Conservation (phyloP, 2,113 vertebrate genomes). For the Varanus salvator region DNA sequence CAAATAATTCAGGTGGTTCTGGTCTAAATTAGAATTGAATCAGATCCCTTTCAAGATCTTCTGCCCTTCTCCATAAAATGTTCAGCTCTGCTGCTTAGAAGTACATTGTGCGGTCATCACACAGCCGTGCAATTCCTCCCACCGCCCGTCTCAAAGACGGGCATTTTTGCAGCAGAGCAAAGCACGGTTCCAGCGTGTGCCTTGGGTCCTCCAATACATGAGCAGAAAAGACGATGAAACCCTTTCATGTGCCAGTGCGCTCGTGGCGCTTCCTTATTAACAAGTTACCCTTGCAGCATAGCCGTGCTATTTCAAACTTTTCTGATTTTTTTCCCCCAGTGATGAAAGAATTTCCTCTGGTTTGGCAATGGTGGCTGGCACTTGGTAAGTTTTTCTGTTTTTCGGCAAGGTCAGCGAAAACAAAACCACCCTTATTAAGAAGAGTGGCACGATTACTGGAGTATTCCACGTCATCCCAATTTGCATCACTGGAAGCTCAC, state of each 20-base stretch:
- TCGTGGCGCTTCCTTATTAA: neutral
- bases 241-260: neutral
- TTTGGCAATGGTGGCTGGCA: slow-evolving; percentile 78
- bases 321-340: slow-evolving; percentile 64
- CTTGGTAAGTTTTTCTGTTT: slow-evolving; percentile 62
- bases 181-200: no score
- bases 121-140: no score
- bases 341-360: slow-evolving; percentile 76
- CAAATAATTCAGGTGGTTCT: no score
- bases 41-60: no score
- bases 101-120: no score
- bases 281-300: neutral
- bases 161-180: no score
- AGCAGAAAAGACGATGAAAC: neutral
- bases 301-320: no score
- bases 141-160: no score
- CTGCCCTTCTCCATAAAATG: no score
- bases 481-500: neutral
- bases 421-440: neutral
- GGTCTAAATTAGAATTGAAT: no score
- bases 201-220: neutral
- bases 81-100: no score
- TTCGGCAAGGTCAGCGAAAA: neutral
- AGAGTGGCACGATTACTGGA: neutral
- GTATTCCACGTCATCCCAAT: neutral